These are phyloP conservation scores for Aphelinus certus DNA, from an alignment of 1,140 invertebrate species.

Conservation along the genomic window DNA sequence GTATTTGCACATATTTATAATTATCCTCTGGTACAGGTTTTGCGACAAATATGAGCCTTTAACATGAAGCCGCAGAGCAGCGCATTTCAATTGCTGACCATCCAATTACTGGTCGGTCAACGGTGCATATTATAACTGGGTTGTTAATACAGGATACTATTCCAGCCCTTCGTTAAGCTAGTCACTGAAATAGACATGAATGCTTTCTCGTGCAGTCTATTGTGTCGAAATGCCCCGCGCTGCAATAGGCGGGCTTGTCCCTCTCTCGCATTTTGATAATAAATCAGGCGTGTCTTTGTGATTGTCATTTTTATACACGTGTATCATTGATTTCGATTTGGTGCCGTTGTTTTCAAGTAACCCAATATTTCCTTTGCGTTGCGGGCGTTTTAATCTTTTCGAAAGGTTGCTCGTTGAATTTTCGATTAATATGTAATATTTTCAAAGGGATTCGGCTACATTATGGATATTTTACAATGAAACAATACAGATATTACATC, in stretches of 20 bases:
- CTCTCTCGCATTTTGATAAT: not conserved
- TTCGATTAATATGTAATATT: too few relatives aligned
- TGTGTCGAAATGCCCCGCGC: conserved; percentile 13
- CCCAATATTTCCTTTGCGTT: not conserved
- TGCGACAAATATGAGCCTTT: conserved; percentile 2
- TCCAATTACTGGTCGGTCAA: conserved; percentile 18
- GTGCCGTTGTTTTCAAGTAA: not conserved
- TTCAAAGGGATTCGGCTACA: too few relatives aligned
- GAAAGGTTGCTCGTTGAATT: too few relatives aligned
- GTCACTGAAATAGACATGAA: conserved; percentile 11
- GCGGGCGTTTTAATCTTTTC: too few relatives aligned
- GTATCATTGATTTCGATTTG: not conserved
- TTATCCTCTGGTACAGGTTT: conserved; percentile 5
- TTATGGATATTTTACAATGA: too few relatives aligned
- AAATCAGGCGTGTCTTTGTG: not conserved
- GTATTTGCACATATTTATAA: not conserved
- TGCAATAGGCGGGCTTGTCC: not conserved
- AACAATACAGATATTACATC: too few relatives aligned
- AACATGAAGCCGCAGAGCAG: not conserved
- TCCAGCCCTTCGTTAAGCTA: conserved; percentile 19
- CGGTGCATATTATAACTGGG: conserved; percentile 13
- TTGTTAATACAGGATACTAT: not conserved
- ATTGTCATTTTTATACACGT: not conserved
- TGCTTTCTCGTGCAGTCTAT: conserved; percentile 9
- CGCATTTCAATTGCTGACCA: conserved; percentile 12